These are phyloP conservation scores for Uloborus diversus DNA, from an alignment of 1,140 invertebrate genomes.

Conservation along the genomic window DNA sequence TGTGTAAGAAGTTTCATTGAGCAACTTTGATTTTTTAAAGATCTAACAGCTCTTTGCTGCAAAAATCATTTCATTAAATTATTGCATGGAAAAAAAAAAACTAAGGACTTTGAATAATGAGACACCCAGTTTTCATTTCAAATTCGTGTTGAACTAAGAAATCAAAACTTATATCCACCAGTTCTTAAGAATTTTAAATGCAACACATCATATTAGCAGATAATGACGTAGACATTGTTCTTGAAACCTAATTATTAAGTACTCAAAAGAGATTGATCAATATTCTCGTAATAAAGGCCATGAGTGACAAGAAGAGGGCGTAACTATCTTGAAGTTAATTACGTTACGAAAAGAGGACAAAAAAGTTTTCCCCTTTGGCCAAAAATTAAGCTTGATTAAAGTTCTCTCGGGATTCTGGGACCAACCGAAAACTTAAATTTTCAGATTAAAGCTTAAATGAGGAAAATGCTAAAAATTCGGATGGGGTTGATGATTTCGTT, in stretches of 20 bases:
- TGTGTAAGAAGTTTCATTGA: too few species aligned
- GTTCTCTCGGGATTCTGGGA: background rate
- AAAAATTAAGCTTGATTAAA: constrained; percentile 27
- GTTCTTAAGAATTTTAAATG: too few species aligned
- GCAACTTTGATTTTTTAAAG: too few species aligned
- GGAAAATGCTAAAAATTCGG: background rate
- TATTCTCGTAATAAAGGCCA: background rate
- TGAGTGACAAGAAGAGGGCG: background rate
- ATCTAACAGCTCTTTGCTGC: too few species aligned
- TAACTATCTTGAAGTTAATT: constrained; percentile 41
- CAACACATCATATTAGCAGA: too few species aligned
- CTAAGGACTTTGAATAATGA: too few species aligned
- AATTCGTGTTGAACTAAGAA: too few species aligned
- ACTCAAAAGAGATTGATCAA: constrained; percentile 29
- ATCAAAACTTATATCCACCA: too few species aligned
- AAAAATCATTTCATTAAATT: too few species aligned
- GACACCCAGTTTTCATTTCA: too few species aligned
- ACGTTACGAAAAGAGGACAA: constrained; percentile 5
- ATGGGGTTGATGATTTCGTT: background rate
- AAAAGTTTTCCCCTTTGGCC: background rate
- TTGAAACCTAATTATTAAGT: constrained; percentile 19
- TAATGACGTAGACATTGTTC: too few species aligned
- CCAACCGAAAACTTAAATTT: constrained; percentile 1
- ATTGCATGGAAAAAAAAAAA: too few species aligned
- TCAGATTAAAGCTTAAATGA: background rate